Evolutionary conservation across 2,797 vertebrate species (phyloP).

Genomic region (Apodemus agrarius): DNA sequence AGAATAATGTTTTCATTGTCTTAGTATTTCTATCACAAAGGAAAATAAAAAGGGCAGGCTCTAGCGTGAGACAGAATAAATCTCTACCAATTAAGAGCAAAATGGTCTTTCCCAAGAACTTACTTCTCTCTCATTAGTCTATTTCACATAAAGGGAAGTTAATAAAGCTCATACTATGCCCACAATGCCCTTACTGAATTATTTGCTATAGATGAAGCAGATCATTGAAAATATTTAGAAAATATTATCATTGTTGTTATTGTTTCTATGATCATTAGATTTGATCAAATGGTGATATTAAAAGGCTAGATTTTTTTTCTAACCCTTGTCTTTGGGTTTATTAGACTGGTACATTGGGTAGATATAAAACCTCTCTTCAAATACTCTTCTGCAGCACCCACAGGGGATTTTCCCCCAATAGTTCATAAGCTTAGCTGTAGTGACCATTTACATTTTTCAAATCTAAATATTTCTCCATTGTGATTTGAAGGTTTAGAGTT

Average conservation of each 20-base stretch:
- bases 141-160: conserved; percentile 40
- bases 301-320: neutral
- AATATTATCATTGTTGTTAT: neutral
- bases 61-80: neutral
- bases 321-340: neutral
- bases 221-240: neutral
- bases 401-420: neutral
- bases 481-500: neutral
- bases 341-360: neutral
- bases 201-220: neutral
- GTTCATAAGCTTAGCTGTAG: neutral
- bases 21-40: conserved; percentile 3
- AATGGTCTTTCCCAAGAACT: conserved; percentile 21
- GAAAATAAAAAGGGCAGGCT: conserved; percentile 41
- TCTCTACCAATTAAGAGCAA: conserved; percentile 24
- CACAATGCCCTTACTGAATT: neutral
- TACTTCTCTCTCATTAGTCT: conserved; percentile 37
- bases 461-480: neutral
- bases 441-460: neutral
- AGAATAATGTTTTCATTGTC: conserved; percentile 15
- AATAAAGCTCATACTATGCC: conserved; percentile 30
- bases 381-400: neutral
- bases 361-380: neutral
- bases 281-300: neutral
- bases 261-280: neutral